These are phyloP conservation scores for Gymnothorax javanicus DNA, from an alignment of 2,797 vertebrate genomes.

Conservation along the genomic window DNA sequence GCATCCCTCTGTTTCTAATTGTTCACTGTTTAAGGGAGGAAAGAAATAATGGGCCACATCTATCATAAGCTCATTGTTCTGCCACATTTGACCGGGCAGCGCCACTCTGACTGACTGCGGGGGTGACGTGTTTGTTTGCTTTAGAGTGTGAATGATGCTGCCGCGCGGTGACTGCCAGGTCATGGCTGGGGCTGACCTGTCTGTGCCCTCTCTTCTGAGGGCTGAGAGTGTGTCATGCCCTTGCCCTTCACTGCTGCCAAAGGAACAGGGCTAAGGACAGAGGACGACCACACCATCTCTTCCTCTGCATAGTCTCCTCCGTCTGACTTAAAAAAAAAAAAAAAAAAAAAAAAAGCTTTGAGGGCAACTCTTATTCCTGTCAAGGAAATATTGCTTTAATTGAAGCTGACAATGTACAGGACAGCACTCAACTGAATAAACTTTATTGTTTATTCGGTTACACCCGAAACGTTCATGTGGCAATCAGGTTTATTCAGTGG, in stretches of 20 bases:
- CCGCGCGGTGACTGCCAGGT: conserved; percentile 66
- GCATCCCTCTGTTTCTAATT: conserved; percentile 62
- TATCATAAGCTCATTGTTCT: conserved; percentile 62
- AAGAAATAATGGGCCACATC: conserved; percentile 68
- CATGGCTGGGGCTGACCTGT: conserved; percentile 65
- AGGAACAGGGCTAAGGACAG: conserved; percentile 42
- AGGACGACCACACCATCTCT: conserved; percentile 60
- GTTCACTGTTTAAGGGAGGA: conserved; percentile 61
- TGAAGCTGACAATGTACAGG: conserved; percentile 63
- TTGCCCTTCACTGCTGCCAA: background rate
- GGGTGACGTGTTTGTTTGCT: conserved; percentile 71
- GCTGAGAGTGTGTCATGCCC: conserved; percentile 48
- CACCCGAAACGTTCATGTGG: too few species aligned
- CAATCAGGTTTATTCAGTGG: too few species aligned
- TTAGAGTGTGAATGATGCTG: conserved; percentile 67
- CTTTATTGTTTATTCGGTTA: too few species aligned
- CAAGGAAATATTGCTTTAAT: conserved; percentile 68
- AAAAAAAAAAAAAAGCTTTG: too few species aligned
- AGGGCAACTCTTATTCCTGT: background rate
- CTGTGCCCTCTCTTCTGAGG: conserved; percentile 66
- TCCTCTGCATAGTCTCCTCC: conserved; percentile 49
- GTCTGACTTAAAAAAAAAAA: conserved; percentile 38
- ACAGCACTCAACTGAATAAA: too few species aligned
- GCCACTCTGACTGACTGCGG: conserved; percentile 60
- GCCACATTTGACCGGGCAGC: conserved; percentile 64